phyloP scores from a whole-genome alignment of 2,113 vertebrate species.

The Podarcis raffonei region DNA sequence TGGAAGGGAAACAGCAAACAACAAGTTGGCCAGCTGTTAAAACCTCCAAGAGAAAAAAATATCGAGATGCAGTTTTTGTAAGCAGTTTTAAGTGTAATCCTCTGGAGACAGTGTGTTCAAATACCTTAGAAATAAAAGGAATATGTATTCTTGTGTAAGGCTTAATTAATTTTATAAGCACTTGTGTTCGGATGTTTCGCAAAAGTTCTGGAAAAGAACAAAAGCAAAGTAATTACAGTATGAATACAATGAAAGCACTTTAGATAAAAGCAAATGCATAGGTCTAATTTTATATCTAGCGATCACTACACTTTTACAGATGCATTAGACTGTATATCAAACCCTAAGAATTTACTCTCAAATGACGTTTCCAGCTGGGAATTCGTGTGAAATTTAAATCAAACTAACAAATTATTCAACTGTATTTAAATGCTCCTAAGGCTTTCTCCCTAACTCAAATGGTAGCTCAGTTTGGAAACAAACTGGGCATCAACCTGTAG shows the following conservation, averaged over 20 bases:
- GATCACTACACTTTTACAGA: neutral
- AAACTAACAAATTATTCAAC: neutral
- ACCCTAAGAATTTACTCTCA: neutral
- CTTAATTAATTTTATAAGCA: slow-evolving; percentile 99
- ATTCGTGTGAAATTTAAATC: neutral
- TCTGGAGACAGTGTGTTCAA: slow-evolving; percentile 19
- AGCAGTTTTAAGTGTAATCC: neutral
- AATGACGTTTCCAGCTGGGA: neutral
- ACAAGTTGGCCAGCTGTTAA: neutral
- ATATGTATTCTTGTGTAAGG: slow-evolving; percentile 99
- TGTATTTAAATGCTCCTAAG: neutral
- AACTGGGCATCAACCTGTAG: too few relatives aligned
- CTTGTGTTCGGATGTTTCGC: slow-evolving; percentile 99
- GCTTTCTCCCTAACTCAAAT: neutral
- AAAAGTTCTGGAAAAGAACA: slow-evolving; percentile 89
- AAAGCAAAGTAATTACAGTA: slow-evolving; percentile 44
- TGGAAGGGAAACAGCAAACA: neutral
- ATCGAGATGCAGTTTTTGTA: neutral
- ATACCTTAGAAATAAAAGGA: slow-evolving; percentile 99
- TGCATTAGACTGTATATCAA: neutral
- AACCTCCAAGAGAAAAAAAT: neutral
- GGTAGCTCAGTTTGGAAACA: neutral
- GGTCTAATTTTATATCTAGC: neutral
- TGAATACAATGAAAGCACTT: slow-evolving; percentile 15
- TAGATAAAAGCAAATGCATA: neutral